Evolutionary conservation across 2,888 invertebrate genomes (phyloP).

Genomic region (Malacosoma neustria): DNA sequence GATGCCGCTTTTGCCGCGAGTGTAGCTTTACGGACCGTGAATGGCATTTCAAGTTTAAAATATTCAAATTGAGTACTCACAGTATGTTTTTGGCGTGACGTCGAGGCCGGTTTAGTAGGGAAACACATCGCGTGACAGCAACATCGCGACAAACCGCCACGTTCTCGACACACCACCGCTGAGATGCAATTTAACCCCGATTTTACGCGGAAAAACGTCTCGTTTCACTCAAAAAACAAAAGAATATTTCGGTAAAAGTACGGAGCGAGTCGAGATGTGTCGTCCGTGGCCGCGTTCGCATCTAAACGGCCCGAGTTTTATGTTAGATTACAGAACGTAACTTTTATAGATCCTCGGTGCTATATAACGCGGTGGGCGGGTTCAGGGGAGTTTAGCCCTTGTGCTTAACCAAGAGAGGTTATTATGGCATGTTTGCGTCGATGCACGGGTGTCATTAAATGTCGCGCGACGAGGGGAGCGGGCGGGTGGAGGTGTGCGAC

Average conservation of each 20-base stretch:
- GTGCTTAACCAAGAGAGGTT: conserved; percentile 40
- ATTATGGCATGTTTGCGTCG: conserved; percentile 42
- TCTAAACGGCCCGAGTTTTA: conserved; percentile 76
- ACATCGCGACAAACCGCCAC: conserved; percentile 41
- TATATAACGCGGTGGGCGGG: conserved; percentile 71
- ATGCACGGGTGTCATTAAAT: conserved; percentile 75
- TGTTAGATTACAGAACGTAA: conserved; percentile 75
- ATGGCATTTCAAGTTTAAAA: conserved; percentile 24
- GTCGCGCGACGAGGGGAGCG: conserved; percentile 69
- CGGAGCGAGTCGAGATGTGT: conserved; percentile 73
- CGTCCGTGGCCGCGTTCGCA: conserved; percentile 74
- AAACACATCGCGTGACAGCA: conserved; percentile 40
- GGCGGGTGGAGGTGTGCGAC: conserved; percentile 67
- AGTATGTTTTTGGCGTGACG: conserved; percentile 36
- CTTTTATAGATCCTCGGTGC: conserved; percentile 76
- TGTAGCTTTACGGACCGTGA: conserved; percentile 15
- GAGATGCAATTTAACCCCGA: conserved; percentile 38
- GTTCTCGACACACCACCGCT: conserved; percentile 42
- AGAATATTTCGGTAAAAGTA: conserved; percentile 71
- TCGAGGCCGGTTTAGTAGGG: conserved; percentile 45
- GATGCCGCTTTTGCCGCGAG: neutral
- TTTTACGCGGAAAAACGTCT: conserved; percentile 58
- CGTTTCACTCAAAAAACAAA: conserved; percentile 61
- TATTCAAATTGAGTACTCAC: conserved; percentile 58
- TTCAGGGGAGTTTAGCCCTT: conserved; percentile 57